Evolutionary conservation across 2,888 invertebrate species (phyloP).

Genomic region (Dastarcus helophoroides): DNA sequence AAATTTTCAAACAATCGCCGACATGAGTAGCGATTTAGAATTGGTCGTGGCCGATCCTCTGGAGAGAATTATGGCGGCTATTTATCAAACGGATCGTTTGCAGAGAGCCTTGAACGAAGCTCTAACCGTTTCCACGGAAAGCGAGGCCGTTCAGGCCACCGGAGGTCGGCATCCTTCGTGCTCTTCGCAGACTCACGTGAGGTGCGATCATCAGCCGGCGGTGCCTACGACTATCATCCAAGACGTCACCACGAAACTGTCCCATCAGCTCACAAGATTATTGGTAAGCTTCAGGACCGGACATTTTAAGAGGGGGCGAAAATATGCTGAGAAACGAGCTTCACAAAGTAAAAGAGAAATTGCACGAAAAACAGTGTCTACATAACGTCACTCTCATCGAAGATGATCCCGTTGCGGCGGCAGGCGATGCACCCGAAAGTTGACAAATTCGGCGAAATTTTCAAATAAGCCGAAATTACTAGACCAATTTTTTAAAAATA

Average conservation of each 20-base stretch:
- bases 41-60: constrained; percentile 43
- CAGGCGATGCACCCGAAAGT: too few species aligned
- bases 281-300: too few species aligned
- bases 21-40: constrained; percentile 52
- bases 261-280: constrained; percentile 55
- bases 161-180: constrained; percentile 35
- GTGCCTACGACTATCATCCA: constrained; percentile 50
- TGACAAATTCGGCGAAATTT: too few species aligned
- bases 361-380: constrained; percentile 44
- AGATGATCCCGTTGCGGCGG: too few species aligned
- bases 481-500: too few species aligned
- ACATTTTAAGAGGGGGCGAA: too few species aligned
- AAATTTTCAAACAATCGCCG: constrained; percentile 55
- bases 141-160: constrained; percentile 42
- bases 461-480: too few species aligned
- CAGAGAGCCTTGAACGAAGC: constrained; percentile 37
- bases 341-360: constrained; percentile 57
- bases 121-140: constrained; percentile 42
- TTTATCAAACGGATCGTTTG: constrained; percentile 39
- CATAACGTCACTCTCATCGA: too few species aligned
- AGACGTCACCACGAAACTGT: constrained; percentile 51
- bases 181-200: constrained; percentile 36
- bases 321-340: constrained; percentile 61
- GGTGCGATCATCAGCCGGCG: constrained; percentile 41
- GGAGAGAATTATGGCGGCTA: constrained; percentile 57